Evolutionary conservation across 2,888 invertebrate genomes (phyloP).

Genomic region (Steinernema hermaphroditum): DNA sequence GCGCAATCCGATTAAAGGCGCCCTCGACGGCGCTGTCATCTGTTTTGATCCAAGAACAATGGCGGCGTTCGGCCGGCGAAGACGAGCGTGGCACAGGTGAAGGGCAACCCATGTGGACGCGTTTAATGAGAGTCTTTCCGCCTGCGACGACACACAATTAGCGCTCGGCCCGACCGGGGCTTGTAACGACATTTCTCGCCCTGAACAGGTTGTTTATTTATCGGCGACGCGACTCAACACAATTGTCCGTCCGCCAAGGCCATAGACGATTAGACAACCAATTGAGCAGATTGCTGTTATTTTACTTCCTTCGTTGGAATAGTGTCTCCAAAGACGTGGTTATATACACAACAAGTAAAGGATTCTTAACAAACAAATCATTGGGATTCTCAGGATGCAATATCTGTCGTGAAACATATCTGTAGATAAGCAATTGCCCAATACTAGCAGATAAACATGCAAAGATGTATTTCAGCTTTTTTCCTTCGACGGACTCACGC

Average conservation of each 20-base stretch:
- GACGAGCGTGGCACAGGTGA: background rate
- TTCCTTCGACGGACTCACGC: slow-evolving; percentile 61
- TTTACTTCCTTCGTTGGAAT: too few relatives aligned
- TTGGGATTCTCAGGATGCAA: too few relatives aligned
- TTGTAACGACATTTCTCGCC: slow-evolving; percentile 12
- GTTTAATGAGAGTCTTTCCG: slow-evolving; percentile 24
- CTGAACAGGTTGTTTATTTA: slow-evolving; percentile 27
- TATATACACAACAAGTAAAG: too few relatives aligned
- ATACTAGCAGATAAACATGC: too few relatives aligned
- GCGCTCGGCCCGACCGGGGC: background rate
- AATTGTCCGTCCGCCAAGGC: background rate
- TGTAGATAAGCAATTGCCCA: too few relatives aligned
- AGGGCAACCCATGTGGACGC: slow-evolving; percentile 29
- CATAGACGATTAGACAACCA: slow-evolving; percentile 7
- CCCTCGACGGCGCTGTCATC: slow-evolving; percentile 2
- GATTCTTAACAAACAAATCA: too few relatives aligned
- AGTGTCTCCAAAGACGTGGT: too few relatives aligned
- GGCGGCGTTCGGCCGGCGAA: background rate
- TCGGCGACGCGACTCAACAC: background rate
- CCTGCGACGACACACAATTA: background rate
- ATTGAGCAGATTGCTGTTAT: background rate
- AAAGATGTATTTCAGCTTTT: slow-evolving; percentile 60
- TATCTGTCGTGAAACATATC: too few relatives aligned
- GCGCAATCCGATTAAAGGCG: slow-evolving; percentile 19
- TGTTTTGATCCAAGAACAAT: background rate